Conservation (phyloP, 2,888 invertebrate species). For the Mantis religiosa region DNA sequence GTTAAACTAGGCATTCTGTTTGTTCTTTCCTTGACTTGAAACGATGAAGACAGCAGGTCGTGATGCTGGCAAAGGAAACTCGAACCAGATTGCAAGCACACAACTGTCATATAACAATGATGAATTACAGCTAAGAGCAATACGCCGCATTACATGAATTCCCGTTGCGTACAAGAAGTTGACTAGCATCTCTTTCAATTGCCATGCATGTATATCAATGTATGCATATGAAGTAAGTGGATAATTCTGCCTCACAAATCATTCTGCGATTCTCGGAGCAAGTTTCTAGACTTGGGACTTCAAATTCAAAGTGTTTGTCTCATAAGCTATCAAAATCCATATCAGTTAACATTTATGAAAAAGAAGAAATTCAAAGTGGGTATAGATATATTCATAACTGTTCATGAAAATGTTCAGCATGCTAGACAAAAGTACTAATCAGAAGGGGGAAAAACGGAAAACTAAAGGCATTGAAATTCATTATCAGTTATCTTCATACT, state of each 20-base stretch:
- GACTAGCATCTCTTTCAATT: not conserved
- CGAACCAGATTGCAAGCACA: not conserved
- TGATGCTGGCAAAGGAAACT: not conserved
- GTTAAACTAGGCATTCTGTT: not conserved
- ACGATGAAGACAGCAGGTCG: not conserved
- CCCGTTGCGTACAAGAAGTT: not conserved
- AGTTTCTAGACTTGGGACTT: not conserved
- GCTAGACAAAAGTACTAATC: no score
- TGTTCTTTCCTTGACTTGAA: not conserved
- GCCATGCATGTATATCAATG: not conserved
- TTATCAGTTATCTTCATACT: no score
- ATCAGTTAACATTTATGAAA: not conserved
- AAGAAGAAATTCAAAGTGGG: no score
- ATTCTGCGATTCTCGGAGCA: not conserved
- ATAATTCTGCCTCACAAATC: not conserved
- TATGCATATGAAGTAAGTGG: not conserved
- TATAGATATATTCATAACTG: no score
- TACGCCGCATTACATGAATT: not conserved
- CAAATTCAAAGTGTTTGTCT: not conserved
- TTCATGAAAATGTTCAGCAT: no score
- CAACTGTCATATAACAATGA: not conserved
- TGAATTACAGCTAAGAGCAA: not conserved
- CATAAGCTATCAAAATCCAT: not conserved
- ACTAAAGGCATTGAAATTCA: no score
- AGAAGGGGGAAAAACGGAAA: no score